Conservation (phyloP, 2,888 invertebrate species). For the Seira musarum region DNA sequence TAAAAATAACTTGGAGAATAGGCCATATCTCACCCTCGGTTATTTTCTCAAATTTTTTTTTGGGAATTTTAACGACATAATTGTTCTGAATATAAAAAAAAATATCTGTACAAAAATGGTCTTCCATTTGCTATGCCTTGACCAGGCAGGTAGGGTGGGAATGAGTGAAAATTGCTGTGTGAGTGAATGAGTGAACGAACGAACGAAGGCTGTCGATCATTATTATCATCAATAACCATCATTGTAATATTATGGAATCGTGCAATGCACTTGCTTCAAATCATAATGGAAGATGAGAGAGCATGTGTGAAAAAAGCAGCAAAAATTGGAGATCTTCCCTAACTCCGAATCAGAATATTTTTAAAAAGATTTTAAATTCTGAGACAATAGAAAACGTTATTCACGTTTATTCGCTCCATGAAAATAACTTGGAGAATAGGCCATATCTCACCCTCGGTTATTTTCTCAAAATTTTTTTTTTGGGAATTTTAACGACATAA, state of each 20-base stretch:
- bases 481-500: conserved; percentile 69
- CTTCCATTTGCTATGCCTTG: too few relatives aligned
- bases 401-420: conserved; percentile 26
- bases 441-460: conserved; percentile 56
- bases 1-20: conserved; percentile 27
- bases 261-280: too few relatives aligned
- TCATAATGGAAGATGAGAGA: too few relatives aligned
- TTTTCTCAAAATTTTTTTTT: conserved; percentile 31
- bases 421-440: conserved; percentile 25
- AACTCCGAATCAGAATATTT: conserved; percentile 13
- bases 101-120: too few relatives aligned
- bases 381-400: conserved; percentile 41
- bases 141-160: conserved; percentile 3
- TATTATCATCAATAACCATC: conserved; percentile 59
- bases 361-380: conserved; percentile 3
- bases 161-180: conserved; percentile 42
- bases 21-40: conserved; percentile 54
- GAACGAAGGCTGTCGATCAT: conserved; percentile 57
- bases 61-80: conserved; percentile 69
- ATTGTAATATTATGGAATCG: conserved; percentile 35
- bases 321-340: conserved; percentile 20
- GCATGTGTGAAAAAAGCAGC: too few relatives aligned
- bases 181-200: too few relatives aligned
- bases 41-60: conserved; percentile 33
- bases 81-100: conserved; percentile 66